phyloP scores from a whole-genome alignment of 2,888 invertebrate genomes.

The Campaea margaritaria region DNA sequence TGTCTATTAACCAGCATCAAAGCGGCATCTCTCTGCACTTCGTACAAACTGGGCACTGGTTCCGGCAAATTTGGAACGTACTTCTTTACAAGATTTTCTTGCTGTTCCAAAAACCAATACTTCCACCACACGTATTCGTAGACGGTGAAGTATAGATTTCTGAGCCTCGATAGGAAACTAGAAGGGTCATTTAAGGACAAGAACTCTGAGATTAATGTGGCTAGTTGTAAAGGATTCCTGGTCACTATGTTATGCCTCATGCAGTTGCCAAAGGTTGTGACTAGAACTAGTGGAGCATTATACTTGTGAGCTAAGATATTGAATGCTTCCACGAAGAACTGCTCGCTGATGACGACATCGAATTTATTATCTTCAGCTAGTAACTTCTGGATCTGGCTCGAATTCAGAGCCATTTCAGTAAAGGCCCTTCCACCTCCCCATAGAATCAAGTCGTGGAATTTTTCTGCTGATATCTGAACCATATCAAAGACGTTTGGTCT shows the following conservation, averaged over 20 bases:
- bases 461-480: conserved; percentile 66
- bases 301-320: conserved; percentile 77
- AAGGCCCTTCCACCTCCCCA: conserved; percentile 69
- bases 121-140: conserved; percentile 76
- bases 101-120: conserved; percentile 68
- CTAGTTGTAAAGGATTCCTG: conserved; percentile 73
- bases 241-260: conserved; percentile 71
- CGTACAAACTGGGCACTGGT: conserved; percentile 70
- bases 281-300: conserved; percentile 68
- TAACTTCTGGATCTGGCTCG: conserved; percentile 61
- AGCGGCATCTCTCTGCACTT: conserved; percentile 71
- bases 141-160: conserved; percentile 74
- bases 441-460: conserved; percentile 66
- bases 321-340: conserved; percentile 78
- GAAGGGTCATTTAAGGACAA: conserved; percentile 74
- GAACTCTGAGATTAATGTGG: conserved; percentile 70
- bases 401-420: conserved; percentile 68
- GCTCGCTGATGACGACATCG: conserved; percentile 79
- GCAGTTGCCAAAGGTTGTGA: conserved; percentile 75
- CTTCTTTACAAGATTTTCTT: conserved; percentile 67
- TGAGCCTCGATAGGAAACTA: conserved; percentile 79
- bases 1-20: conserved; percentile 80
- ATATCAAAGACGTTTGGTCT: conserved; percentile 75
- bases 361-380: conserved; percentile 65
- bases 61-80: conserved; percentile 66